Evolutionary conservation across 30 jellyfish, hydroid and myxozoan genomes (phyloP).

Genomic region (Hydractinia symbiolongicarpus): DNA sequence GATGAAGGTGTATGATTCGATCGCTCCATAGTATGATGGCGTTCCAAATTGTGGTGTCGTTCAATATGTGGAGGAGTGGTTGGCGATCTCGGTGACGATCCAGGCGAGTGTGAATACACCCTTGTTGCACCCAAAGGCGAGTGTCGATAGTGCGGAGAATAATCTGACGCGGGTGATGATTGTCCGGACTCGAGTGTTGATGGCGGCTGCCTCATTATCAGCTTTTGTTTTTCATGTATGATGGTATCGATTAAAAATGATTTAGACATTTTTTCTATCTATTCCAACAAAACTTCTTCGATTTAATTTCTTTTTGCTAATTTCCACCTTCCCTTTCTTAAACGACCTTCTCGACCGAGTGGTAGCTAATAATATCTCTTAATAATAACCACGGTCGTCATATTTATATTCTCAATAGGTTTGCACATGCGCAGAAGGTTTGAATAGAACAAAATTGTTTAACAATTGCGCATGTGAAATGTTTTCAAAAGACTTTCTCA

Average conservation of each 20-base stretch:
- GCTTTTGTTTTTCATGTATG: slow-evolving; percentile 64
- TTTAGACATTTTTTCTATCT: slow-evolving; percentile 59
- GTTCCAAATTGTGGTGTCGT: slow-evolving; percentile 14
- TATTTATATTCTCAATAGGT: too few relatives aligned
- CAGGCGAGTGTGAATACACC: not conserved
- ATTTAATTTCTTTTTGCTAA: too few relatives aligned
- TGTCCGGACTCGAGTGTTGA: slow-evolving; percentile 46
- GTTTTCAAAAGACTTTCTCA: too few relatives aligned
- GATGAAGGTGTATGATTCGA: not conserved
- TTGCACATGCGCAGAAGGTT: too few relatives aligned
- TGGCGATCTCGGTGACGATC: slow-evolving; percentile 25
- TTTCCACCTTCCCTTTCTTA: too few relatives aligned
- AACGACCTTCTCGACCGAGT: too few relatives aligned
- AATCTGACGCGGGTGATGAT: slow-evolving; percentile 40
- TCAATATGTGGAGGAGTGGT: slow-evolving; percentile 18
- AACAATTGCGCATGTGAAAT: slow-evolving; percentile 18
- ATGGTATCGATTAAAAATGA: slow-evolving; percentile 74
- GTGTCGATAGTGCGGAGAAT: slow-evolving; percentile 22
- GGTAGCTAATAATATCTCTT: too few relatives aligned
- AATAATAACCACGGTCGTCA: too few relatives aligned
- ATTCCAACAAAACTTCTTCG: not conserved
- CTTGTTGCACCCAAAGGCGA: not conserved
- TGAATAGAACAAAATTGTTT: not conserved
- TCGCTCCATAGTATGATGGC: not conserved
- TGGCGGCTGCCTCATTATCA: slow-evolving; percentile 49